Evolutionary conservation across 2,888 invertebrate genomes (phyloP), one percentile per base, ranked within the genome.

Genomic region (Cantharis flavilabris): DNA sequence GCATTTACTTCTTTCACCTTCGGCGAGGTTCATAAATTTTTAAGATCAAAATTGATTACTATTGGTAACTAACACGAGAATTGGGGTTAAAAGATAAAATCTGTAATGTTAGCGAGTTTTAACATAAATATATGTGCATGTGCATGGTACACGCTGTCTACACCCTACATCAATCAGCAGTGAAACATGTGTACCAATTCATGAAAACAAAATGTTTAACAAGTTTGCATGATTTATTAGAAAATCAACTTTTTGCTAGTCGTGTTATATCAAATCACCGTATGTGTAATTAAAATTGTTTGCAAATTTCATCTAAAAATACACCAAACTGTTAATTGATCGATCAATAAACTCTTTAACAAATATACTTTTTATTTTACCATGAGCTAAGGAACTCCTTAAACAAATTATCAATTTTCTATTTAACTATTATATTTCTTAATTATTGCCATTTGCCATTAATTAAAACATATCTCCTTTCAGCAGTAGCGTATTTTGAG

Each of bases 181-280:
- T 84, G 82, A 82, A 85, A 85, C 85, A 84, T 83, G 82, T 85
- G 85, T 85, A 83, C 82, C 83, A 82, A 84, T 83, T 80, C 78
- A 82, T 81, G 79, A 79, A 78, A 81, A 80, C 81, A 82, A 81
- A 82, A 82, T 78, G 80, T 75, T 77, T 77, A 81, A 80, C 81
- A 80, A 71, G 77, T 72, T 81, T 74, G 79, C 80, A 80, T 81
- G 80, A 81, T 80, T 78, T 77, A 80, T 79, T 80, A 79, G 75
- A 69, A 78, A 70, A 72, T 77, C 70, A 71, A 63, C 67, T 74
- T 79, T 76, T 77, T 73, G 63, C 76, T 69, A 63, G 30, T 16
- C 62, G 62, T 63, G 49, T 30, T 73, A 14, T 49, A 49, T n/a
- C 49, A 49, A 49, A 73, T 78, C 73, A 78, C 72, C 78, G 67